These are phyloP conservation scores for Desmodus rotundus DNA, from an alignment of 2,113 vertebrate genomes.

Conservation along the genomic window DNA sequence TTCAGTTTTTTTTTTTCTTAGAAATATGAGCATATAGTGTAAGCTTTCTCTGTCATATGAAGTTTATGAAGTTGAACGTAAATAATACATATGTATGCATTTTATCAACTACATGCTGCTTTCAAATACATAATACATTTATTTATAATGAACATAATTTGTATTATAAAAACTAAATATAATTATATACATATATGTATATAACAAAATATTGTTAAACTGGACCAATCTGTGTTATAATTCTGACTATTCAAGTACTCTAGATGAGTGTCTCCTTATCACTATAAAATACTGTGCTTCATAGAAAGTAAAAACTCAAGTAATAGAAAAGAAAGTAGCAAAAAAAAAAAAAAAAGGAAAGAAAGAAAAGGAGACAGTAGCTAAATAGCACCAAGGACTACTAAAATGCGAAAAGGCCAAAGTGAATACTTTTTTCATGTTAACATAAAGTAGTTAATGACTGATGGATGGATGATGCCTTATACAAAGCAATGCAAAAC, in stretches of 20 bases:
- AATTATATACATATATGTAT: background rate
- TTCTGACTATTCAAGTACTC: background rate
- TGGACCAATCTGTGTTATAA: background rate
- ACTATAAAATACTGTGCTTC: background rate
- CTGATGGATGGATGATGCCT: background rate
- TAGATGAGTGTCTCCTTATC: rapidly evolving
- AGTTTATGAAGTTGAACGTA: background rate
- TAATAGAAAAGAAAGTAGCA: background rate
- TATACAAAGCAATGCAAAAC: background rate
- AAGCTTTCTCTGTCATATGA: background rate
- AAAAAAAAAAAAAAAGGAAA: background rate
- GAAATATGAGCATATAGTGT: background rate
- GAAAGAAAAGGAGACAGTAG: background rate
- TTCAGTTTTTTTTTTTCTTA: background rate
- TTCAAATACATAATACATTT: background rate
- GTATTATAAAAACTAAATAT: background rate
- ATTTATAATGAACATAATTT: background rate
- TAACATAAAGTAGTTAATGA: background rate
- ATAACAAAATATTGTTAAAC: background rate
- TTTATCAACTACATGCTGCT: background rate
- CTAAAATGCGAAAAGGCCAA: background rate
- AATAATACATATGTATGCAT: background rate
- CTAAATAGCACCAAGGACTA: background rate
- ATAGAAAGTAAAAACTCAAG: background rate
- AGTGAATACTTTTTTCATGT: background rate